Evolutionary conservation across 92 coral and sea anemone genomes (phyloP), one percentile per base, ranked within the genome.

Genomic region (Epizoanthus stellaris): DNA sequence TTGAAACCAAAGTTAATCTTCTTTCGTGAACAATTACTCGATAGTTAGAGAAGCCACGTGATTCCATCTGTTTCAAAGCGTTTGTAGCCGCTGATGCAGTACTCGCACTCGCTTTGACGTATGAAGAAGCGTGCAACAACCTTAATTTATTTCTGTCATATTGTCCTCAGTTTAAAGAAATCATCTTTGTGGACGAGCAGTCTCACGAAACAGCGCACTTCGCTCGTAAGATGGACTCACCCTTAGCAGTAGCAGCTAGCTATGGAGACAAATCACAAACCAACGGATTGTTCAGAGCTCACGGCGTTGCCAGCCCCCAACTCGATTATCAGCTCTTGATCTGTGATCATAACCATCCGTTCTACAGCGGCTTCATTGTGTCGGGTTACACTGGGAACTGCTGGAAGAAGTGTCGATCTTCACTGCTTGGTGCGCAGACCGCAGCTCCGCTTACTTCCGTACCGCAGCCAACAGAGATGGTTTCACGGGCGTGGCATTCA

Each of bases 401-500:
- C 67, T 76, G 63, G 40, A 88, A 88, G 16, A 4, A 4, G 0
- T 89, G 92, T 25, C 0, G 13, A n/a, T 1, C n/a, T n/a, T n/a
- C n/a, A n/a, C n/a, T n/a, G n/a, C 0, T 61, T 89, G 92, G 92
- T 85, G 89, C 25, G 52, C 40, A 61, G 92, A 89, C 67, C n/a
- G n/a, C n/a, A n/a, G n/a, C n/a, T n/a, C 92, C 11, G 75, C 89
- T 3, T 85, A 85, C 76, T 89, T 89, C 69, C 89, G 92, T 16
- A 85, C 88, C 40, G 79, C 89, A 30, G 15, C 75, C 16, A 59
- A 81, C 8, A 0, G 0, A 0, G 0, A n/a, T 7, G 2, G 65
- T 58, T 85, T 3, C 9, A n/a, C 7, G 0, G 92, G 92, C n/a
- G 85, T 85, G 8, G 89, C 92, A n/a, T 89, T 89, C n/a, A 80